These are phyloP conservation scores for Brenthis ino DNA, from an alignment of 2,888 invertebrate species.

Conservation along the genomic window DNA sequence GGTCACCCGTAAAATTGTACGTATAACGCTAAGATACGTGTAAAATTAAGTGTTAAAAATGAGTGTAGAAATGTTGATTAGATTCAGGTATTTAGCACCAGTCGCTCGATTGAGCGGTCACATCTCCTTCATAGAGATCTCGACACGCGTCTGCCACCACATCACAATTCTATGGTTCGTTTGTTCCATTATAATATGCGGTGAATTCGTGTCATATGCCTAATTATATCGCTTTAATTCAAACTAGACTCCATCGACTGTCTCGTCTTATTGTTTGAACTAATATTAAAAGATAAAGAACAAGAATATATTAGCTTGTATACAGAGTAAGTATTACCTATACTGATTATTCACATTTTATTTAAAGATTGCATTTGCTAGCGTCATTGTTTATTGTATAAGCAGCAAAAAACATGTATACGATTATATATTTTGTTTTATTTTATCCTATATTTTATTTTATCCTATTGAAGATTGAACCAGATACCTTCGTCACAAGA, in stretches of 20 bases:
- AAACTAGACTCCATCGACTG: slow-evolving; percentile 67
- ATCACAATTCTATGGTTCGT: slow-evolving; percentile 77
- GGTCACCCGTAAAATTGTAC: slow-evolving; percentile 68
- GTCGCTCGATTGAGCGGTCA: slow-evolving; percentile 70
- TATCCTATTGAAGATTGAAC: no score
- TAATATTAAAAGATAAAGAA: neutral
- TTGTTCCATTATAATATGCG: slow-evolving; percentile 76
- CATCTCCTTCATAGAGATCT: slow-evolving; percentile 65
- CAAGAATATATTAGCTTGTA: neutral
- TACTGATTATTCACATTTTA: no score
- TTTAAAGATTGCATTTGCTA: no score
- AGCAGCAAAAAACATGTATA: no score
- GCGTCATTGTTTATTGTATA: no score
- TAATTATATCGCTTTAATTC: slow-evolving; percentile 76
- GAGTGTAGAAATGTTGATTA: slow-evolving; percentile 81
- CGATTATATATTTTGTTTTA: no score
- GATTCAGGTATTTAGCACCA: slow-evolving; percentile 78
- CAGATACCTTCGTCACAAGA: no score
- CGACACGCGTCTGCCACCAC: slow-evolving; percentile 72
- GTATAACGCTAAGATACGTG: slow-evolving; percentile 77
- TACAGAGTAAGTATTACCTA: neutral
- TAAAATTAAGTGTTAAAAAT: slow-evolving; percentile 82
- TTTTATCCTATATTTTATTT: no score
- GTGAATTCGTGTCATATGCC: slow-evolving; percentile 78
- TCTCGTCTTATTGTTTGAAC: slow-evolving; percentile 45